Evolutionary conservation across 2,113 vertebrate species (phyloP).

Genomic region (Globicephala melas): DNA sequence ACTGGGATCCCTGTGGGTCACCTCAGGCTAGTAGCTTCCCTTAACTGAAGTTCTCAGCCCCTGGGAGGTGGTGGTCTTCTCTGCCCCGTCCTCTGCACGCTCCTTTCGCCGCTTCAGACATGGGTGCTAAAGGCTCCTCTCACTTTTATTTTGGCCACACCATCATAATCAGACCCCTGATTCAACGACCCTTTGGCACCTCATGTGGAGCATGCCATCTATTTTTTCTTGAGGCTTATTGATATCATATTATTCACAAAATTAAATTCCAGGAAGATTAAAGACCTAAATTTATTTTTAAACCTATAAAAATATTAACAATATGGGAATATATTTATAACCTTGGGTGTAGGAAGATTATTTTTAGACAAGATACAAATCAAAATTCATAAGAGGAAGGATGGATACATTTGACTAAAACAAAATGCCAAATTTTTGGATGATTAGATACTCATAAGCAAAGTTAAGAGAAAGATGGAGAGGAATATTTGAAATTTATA

Average conservation of each 20-base stretch:
- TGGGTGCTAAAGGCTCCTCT: rapidly evolving
- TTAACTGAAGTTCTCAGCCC: background rate
- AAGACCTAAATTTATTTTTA: background rate
- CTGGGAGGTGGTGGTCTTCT: background rate
- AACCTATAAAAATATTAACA: background rate
- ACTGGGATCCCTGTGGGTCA: background rate
- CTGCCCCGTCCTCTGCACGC: background rate
- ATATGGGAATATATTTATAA: background rate
- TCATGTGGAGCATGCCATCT: background rate
- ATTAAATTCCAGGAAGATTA: background rate
- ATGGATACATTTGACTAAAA: background rate
- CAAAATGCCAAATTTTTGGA: constrained; percentile 3
- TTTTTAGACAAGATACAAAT: constrained; percentile 20
- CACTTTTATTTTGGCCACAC: background rate
- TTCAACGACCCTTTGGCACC: background rate
- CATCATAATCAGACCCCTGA: background rate
- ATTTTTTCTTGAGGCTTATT: background rate
- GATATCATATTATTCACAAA: background rate
- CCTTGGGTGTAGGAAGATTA: background rate
- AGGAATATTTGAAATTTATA: background rate
- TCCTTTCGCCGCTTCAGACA: background rate
- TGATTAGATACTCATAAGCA: background rate
- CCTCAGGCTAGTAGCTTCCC: background rate
- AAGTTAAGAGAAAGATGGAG: background rate
- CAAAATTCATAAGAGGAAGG: constrained; percentile 1